Base-by-base conservation (phyloP, 1,140 invertebrate species). In the Periplaneta americana region DNA sequence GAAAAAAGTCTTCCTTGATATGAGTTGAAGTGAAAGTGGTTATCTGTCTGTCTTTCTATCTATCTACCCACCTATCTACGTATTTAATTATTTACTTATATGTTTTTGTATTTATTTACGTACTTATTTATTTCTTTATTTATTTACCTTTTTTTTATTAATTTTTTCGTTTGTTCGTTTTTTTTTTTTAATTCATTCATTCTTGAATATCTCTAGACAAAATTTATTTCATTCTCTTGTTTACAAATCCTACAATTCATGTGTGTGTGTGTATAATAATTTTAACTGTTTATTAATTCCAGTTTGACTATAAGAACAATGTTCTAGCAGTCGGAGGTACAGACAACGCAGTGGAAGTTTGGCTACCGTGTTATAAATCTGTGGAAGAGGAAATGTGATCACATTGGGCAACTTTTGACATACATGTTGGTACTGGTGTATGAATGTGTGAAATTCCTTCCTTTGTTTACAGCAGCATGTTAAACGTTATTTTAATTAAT, bases 281-380 rank as follows among this genome's bases (percentile, higher is more conserved):
- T n/a, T n/a, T n/a, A n/a, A n/a, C n/a, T 78, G 78, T 82, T 75
- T 76, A 34, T 76, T 77, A 81, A 82, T 84, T 77, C 17, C 37
- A 88, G 88, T 87, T 86, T 78, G 85, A 87, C 82, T 88, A 87
- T 34, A 81, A 84, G 74, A 87, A 88, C 28, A 84, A 86, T 17
- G 85, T 87, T 79, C 85, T 88, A 18, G 88, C 87, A 28, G 82
- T 87, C 77, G 87, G 86, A 31, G 87, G 86, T 34, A 84, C 84
- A 22, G 85, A 87, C 9, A 39, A 35, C 13, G 82, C 83, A 66
- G 85, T 88, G 57, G 84, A 86, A 83, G 84, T 88, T 48, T 88
- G 86, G 86, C 84, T 86, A 80, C 86, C 87, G 18, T 86, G 83
- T 74, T 75, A 13, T 48, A 48, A 22, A 15, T 5, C 17, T 48